Evolutionary conservation across 2,888 invertebrate genomes (phyloP).

Genomic region (Blastobasis lacticolella): DNA sequence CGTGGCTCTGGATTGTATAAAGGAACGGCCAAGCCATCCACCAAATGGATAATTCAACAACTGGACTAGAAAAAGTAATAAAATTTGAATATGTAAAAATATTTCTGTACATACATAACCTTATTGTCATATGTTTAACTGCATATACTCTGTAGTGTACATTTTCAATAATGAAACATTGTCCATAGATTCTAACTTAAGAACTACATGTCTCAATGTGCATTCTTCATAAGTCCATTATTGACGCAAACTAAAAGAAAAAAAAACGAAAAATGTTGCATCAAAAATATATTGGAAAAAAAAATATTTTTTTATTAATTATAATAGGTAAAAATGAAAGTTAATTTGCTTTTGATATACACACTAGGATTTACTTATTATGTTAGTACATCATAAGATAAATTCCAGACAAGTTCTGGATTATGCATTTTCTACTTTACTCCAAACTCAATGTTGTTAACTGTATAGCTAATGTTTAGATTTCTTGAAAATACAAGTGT

Average conservation of each 20-base stretch:
- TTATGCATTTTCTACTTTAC: neutral
- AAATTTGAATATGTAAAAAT: too few relatives aligned
- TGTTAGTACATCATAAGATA: neutral
- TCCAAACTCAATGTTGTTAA: neutral
- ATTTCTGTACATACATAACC: too few relatives aligned
- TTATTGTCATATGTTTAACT: too few relatives aligned
- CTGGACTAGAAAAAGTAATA: too few relatives aligned
- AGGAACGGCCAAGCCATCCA: too few relatives aligned
- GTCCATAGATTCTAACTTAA: slow-evolving; percentile 20
- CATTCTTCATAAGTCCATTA: slow-evolving; percentile 14
- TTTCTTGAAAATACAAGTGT: neutral
- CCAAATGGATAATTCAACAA: too few relatives aligned
- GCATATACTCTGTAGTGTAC: slow-evolving; percentile 11
- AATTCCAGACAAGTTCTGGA: neutral
- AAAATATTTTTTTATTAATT: neutral
- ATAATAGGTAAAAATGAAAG: neutral
- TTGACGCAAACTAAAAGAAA: neutral
- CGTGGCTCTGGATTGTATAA: too few relatives aligned
- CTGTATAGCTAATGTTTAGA: slow-evolving; percentile 1
- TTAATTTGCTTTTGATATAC: neutral
- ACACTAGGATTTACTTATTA: neutral
- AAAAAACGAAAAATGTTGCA: slow-evolving; percentile 18
- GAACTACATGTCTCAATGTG: slow-evolving; percentile 21
- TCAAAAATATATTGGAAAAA: neutral
- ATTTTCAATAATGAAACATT: slow-evolving; percentile 7